Conservation (phyloP, 2,888 invertebrate genomes). For the Torymus tubicola region DNA sequence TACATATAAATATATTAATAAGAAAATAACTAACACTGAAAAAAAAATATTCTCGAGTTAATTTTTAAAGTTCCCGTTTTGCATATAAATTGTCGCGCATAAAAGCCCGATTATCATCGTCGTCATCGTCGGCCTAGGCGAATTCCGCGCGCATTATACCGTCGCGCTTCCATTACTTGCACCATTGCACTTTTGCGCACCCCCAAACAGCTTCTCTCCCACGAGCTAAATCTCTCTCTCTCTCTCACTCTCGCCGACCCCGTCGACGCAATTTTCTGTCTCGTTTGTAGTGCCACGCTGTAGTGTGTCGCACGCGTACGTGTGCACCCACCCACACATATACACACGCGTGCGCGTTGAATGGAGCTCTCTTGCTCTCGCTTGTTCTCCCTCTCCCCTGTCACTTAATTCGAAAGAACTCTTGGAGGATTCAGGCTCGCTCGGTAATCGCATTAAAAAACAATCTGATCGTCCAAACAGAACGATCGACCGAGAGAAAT, state of each 20-base stretch:
- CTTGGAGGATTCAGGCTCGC: constrained; percentile 40
- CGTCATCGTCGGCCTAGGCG: background rate
- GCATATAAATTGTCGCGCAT: too few relatives aligned
- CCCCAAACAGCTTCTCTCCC: constrained; percentile 24
- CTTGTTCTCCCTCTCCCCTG: background rate
- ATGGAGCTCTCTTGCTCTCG: constrained; percentile 4
- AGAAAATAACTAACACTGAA: too few relatives aligned
- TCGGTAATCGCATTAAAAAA: constrained; percentile 57
- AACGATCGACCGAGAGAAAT: constrained; percentile 29
- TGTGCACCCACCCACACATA: constrained; percentile 14
- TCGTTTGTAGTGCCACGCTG: constrained; percentile 50
- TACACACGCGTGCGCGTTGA: background rate
- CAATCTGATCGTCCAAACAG: constrained; percentile 43
- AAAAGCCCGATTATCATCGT: too few relatives aligned
- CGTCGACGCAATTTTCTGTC: constrained; percentile 53
- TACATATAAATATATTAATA: too few relatives aligned
- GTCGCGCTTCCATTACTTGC: constrained; percentile 48
- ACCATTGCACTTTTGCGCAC: constrained; percentile 48
- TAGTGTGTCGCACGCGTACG: constrained; percentile 14
- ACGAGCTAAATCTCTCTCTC: constrained; percentile 57
- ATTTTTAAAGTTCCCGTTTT: too few relatives aligned
- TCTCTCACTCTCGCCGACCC: constrained; percentile 47
- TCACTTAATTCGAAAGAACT: constrained; percentile 54
- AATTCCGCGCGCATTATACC: constrained; percentile 17
- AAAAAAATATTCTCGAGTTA: too few relatives aligned